phyloP scores from a whole-genome alignment of 2,888 invertebrate species.

The Cerastis leucographa region DNA sequence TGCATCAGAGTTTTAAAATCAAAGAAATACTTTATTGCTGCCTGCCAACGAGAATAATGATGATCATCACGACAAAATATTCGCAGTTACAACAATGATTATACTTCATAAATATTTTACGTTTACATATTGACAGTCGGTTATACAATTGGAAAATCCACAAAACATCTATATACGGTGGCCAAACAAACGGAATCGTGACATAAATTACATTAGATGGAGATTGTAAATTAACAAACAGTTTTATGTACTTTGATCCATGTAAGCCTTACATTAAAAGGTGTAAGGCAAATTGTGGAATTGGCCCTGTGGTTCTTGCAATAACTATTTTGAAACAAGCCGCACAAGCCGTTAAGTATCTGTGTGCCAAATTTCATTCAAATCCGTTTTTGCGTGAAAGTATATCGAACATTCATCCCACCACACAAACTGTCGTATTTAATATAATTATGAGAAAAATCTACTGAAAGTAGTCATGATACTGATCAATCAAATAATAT shows the following conservation, averaged over 20 bases:
- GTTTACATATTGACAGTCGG: conserved; percentile 33
- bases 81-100: conserved; percentile 1
- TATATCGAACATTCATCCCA: too few species aligned
- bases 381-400: too few species aligned
- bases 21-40: background rate
- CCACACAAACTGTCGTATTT: too few species aligned
- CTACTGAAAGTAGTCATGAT: background rate
- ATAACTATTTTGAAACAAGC: background rate
- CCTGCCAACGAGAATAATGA: background rate
- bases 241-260: background rate
- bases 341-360: too few species aligned
- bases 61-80: background rate
- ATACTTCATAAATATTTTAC: background rate
- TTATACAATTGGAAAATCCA: conserved; percentile 28
- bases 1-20: background rate
- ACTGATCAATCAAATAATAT: background rate
- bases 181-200: conserved; percentile 38
- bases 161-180: background rate
- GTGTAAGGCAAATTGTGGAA: background rate
- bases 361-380: too few species aligned
- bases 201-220: conserved; percentile 41
- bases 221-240: conserved; percentile 32
- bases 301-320: background rate
- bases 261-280: background rate
- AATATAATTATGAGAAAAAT: too few species aligned